phyloP scores from a whole-genome alignment of 2,888 invertebrate genomes.

The Eupithecia pulchellata region DNA sequence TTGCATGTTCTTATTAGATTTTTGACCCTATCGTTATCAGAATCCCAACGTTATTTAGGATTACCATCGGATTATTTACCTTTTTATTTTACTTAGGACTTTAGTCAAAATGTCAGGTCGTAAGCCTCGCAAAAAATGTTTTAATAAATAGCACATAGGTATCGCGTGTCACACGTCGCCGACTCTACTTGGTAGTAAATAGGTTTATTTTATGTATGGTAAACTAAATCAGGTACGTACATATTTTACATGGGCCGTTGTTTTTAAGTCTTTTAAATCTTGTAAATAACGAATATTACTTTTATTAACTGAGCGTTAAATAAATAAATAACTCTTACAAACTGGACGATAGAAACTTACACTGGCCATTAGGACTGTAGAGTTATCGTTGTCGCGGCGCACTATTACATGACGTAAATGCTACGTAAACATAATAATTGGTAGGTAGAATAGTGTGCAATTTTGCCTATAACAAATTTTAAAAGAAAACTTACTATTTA shows the following conservation, averaged over 20 bases:
- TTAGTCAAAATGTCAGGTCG: not conserved
- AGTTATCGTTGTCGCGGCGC: not conserved
- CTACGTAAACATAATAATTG: not conserved
- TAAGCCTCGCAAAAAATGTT: not conserved
- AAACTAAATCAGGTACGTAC: no score
- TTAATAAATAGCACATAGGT: not conserved
- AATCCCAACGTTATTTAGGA: not conserved
- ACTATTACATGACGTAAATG: not conserved
- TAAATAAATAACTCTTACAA: not conserved
- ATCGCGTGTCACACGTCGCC: no score
- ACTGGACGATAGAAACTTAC: not conserved
- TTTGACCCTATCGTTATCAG: not conserved
- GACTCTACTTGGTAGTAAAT: no score
- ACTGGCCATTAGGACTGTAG: not conserved
- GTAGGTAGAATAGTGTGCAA: not conserved
- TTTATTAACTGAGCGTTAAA: no score
- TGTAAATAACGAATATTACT: no score
- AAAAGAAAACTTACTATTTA: not conserved
- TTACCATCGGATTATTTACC: not conserved
- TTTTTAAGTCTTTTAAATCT: no score
- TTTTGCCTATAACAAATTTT: not conserved
- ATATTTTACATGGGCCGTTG: no score
- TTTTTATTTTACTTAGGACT: not conserved
- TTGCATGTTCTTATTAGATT: constrained; percentile 15
- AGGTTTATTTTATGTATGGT: no score